Evolutionary conservation across 2,797 vertebrate genomes (phyloP).

Genomic region (Trachops cirrhosus): DNA sequence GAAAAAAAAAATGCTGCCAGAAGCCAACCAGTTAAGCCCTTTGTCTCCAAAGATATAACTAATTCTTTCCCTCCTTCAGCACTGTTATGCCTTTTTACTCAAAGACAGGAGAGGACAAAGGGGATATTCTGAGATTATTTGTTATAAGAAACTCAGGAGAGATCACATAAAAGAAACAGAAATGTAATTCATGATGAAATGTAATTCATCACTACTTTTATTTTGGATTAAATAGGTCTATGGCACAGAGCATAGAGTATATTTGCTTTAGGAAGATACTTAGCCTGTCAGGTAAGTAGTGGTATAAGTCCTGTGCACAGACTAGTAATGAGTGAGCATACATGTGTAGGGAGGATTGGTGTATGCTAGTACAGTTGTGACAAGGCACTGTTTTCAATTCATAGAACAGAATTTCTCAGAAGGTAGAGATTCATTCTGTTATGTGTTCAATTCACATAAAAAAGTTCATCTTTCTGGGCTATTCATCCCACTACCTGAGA

Average conservation of each 20-base stretch:
- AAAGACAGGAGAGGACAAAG: background rate
- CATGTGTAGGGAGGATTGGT: background rate
- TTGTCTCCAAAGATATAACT: conserved; percentile 12
- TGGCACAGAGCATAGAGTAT: background rate
- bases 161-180: background rate
- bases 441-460: background rate
- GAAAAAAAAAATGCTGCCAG: background rate
- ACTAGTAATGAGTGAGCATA: background rate
- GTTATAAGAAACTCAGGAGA: background rate
- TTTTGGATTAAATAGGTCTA: background rate
- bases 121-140: conserved; percentile 4
- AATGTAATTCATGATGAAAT: conserved; percentile 15
- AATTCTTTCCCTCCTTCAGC: background rate
- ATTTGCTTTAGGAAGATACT: background rate
- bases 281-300: background rate
- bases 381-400: background rate
- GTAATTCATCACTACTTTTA: background rate
- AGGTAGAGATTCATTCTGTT: background rate
- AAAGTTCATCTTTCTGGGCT: background rate
- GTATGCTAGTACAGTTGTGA: background rate
- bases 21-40: conserved; percentile 9
- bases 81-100: background rate
- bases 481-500: background rate
- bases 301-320: background rate
- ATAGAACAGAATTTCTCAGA: background rate